These are phyloP conservation scores for Rutpela maculata DNA, from an alignment of 2,888 invertebrate species.

Conservation along the genomic window DNA sequence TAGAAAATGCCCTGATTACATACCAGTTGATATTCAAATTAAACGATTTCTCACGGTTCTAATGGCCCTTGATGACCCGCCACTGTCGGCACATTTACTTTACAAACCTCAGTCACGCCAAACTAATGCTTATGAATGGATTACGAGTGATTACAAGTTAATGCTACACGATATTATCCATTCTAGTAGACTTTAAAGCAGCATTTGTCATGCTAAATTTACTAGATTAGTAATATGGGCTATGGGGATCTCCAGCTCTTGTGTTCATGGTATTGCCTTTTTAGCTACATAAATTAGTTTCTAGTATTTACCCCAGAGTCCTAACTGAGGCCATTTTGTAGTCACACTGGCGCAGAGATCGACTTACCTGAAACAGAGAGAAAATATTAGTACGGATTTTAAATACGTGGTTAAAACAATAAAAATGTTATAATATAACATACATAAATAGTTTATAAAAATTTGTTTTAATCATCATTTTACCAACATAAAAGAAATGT, in stretches of 20 bases:
- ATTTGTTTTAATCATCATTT: too few species aligned
- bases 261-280: constrained; percentile 5
- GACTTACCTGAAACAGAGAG: constrained; percentile 7
- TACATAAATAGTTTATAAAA: too few species aligned
- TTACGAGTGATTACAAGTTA: constrained; percentile 53
- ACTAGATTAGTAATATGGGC: constrained; percentile 34
- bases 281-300: not conserved
- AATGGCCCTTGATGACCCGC: not conserved
- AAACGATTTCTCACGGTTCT: not conserved
- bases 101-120: constrained; percentile 50
- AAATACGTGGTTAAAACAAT: too few species aligned
- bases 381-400: not conserved
- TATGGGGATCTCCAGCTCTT: not conserved
- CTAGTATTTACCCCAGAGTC: not conserved
- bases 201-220: constrained; percentile 45
- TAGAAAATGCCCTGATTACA: not conserved
- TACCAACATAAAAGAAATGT: too few species aligned
- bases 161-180: constrained; percentile 51
- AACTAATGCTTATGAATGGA: constrained; percentile 53
- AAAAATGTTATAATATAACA: too few species aligned
- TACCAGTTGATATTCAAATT: not conserved
- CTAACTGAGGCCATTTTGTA: not conserved
- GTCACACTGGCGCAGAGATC: not conserved
- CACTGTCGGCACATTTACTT: constrained; percentile 18
- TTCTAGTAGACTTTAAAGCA: constrained; percentile 39